Base-by-base conservation (phyloP, 37 sponge, comb jelly and placozoan genomes). In the Beroe ovata region DNA sequence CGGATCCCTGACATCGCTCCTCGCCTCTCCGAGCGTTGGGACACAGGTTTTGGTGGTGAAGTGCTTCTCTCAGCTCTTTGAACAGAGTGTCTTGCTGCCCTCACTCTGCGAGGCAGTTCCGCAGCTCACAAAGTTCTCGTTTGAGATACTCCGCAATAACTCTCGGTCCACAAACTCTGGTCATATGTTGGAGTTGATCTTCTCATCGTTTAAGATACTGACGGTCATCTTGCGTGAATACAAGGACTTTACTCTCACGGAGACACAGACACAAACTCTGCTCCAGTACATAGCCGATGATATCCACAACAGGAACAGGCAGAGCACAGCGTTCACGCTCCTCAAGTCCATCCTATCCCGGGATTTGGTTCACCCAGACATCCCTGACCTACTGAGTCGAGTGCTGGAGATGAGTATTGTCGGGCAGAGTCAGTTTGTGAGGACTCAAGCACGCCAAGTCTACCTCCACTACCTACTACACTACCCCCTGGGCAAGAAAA, bases 401-500 rank as follows among this genome's bases (percentile, higher is more conserved):
- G 54, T 77, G 33, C 33, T 77, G n/a, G 84, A 77, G 54, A 11
- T 77, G 84, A 77, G 84, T 35, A 35, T 77, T 20, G 84, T 77
- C 25, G 84, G 84, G 23, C 84, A 77, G 28, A 32, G 36, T 42
- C 36, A 77, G 36, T 77, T 77, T 40, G 84, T 42, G 28, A 30
- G 84, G 54, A 77, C 84, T 3, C 84, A 77, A 20, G 35, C 84
- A 23, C 21, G 84, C 16, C 84, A 77, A 3, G 84, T 77, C 3
- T 42, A 21, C 84, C 84, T 42, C 36, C 69, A 66, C 69, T 66
- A 66, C 69, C 69, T 66, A 14, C 69, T 77, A 1, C 84, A 77
- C 23, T 77, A 77, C 47, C 84, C 84, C 21, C 84, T 77, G 84
- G 84, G 84, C 34, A 77, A 77, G 84, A 77, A 77, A 54, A 23